Evolutionary conservation across 2,113 vertebrate species (phyloP), one percentile per base, ranked within the genome.

Genomic region (Nerophis lumbriciformis): DNA sequence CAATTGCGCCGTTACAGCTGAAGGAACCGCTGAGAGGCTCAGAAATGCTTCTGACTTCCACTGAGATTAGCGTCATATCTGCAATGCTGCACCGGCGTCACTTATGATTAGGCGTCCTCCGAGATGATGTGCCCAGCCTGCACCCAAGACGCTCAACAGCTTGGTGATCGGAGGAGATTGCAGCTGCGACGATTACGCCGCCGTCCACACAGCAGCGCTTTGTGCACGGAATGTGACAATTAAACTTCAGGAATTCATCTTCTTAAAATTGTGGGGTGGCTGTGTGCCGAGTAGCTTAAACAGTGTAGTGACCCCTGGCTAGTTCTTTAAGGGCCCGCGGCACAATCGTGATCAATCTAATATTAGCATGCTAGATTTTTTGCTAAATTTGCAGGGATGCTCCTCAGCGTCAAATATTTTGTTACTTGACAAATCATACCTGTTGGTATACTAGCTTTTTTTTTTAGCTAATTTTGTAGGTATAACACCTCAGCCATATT

Each of bases 31-130:
- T 72, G 76, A 80, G 75, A 77, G 77, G 68, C 63, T 78, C 55
- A 45, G 69, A 88, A 88, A 87, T 84, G 83, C 73, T 87, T 79
- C 73, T 76, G 80, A 82, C 82, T 85, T 90, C 87, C 84, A 39
- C 15, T n/a, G 57, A 38, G 65, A 86, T 90, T 72, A 90, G 28
- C 51, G 52, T 88, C 87, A 90, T 73, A 73, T 73, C 61, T 66
- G 80, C 79, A 63, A 73, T 8, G 66, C 76, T 78, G 84, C 66
- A 72, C 68, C 70, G 5, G 65, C 83, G 87, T 88, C 87, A 84
- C 75, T 81, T 83, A 63, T 78, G 77, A 90, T 90, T 88, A 88
- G 69, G 68, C 79, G 77, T 85, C 78, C 75, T 82, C 64, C 61
- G 65, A 68, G 75, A 77, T 70, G 77, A 85, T 79, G 55, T 63